Evolutionary conservation across 2,797 vertebrate species (phyloP), one percentile per base, ranked within the genome.

Genomic region (Lepus townsendii): DNA sequence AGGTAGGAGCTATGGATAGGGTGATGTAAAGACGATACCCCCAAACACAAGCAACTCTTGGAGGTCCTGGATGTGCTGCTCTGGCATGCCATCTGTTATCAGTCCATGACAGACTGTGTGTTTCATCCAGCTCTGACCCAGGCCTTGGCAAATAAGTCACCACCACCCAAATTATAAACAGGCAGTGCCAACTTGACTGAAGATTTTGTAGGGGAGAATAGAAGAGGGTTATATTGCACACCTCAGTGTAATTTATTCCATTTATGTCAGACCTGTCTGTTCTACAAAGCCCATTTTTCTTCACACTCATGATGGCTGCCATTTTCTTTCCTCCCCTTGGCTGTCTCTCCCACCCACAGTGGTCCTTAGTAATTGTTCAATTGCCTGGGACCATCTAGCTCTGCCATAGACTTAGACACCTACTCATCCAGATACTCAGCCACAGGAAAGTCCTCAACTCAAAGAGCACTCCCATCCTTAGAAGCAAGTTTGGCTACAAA

Each of bases 141-240:
- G 38, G 50, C 69, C 2, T 71, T 57, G 73, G 76, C 82, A 91
- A 42, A 68, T 71, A 77, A 68, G 22, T 13, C 11, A 12, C 20
- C 7, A 80, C 19, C 71, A n/a, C 32, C n/a, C 14, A 85, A 93
- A 92, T 57, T 11, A 9, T 38, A 88, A 57, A 24, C 47, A 17
- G 84, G 24, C 66, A 69, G 47, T 30, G 42, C 71, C 60, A 26
- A 65, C 52, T 75, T 75, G 13, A 65, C 71, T 30, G 32, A 73
- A 62, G 88, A 54, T 71, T 72, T 73, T 93, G 52, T 69, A 54
- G 12, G 42, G 14, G 65, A 77, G 24, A 82, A 47, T 26, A 83
- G 52, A 89, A 69, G 32, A 90, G 13, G 26, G 27, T 63, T 69
- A 17, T 62, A 38, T 65, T 35, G 60, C 9, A 52, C 22, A 13